Evolutionary conservation across 2,888 invertebrate species (phyloP).

Genomic region (Oligia fasciuncula): DNA sequence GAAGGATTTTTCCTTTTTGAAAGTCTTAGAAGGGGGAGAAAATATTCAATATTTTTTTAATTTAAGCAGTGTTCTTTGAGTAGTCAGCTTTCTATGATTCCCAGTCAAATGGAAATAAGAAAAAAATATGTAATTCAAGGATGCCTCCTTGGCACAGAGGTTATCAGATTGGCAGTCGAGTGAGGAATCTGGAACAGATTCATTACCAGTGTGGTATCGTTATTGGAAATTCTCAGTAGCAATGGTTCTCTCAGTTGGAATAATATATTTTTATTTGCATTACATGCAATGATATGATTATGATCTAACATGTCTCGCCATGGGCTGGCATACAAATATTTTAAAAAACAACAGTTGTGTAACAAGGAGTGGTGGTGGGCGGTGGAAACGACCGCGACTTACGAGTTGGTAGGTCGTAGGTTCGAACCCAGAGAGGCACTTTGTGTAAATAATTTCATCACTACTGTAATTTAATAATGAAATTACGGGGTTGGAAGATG

Average conservation of each 20-base stretch:
- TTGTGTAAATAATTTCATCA: no score
- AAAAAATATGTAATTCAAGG: neutral
- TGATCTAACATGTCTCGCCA: neutral
- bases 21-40: neutral
- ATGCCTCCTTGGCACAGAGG: conserved; percentile 8
- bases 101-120: neutral
- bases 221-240: conserved; percentile 14
- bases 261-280: neutral
- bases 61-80: no score
- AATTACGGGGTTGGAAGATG: no score
- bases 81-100: neutral
- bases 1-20: neutral
- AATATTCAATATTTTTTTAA: neutral
- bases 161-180: neutral
- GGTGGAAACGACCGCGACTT: no score
- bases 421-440: no score
- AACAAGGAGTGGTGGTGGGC: neutral
- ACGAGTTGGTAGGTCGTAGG: no score
- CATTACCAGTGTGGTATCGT: neutral
- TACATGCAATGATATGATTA: neutral
- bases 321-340: neutral
- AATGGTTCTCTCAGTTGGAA: neutral
- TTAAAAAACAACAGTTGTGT: neutral
- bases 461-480: no score
- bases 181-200: conserved; percentile 1